Base-by-base conservation (phyloP, 30 jellyfish, hydroid and myxozoan species). In the Clytia hemisphaerica region DNA sequence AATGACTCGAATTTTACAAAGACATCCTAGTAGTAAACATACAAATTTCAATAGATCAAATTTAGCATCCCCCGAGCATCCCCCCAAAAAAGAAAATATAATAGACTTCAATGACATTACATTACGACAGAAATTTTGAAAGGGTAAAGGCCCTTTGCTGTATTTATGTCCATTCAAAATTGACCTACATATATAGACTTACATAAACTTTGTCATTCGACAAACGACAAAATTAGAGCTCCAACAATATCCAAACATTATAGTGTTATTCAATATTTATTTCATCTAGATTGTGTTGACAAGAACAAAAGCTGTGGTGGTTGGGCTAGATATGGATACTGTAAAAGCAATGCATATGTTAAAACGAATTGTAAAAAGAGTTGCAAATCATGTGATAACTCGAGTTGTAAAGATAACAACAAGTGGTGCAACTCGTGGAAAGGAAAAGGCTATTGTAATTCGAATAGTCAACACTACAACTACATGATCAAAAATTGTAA, bases 251-350 rank as follows among this genome's bases (percentile, higher is more conserved):
- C n/a, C n/a, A n/a, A n/a, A n/a, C n/a, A n/a, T n/a, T n/a, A n/a
- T n/a, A n/a, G n/a, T n/a, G n/a, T n/a, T n/a, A n/a, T n/a, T n/a
- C n/a, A n/a, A n/a, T n/a, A n/a, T n/a, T 40, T 9, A 29, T 30
- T 31, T 16, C 3, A 51, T 34, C 35, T 57, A 75, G 79, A 25
- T 62, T 77, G 90, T 33, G 40, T 22, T 26, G 73, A 79, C 60
- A n/a, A 38, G 16, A 58, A 67, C 69, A 14, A 0, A 31, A 3
- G 25, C 1, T 79, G 93, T 19, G 45, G 67, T 3, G 51, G 49
- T 0, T 79, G 93, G 93, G 84, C 93, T 21, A 71, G 61, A 18
- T 69, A 70, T 2, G 93, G 93, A 12, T 48, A 79, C 62, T 79
- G 93, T 34, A 40, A 63, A 12, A 28, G 45, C 3, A 79, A 79